Base-by-base conservation (phyloP, 2,888 invertebrate genomes). In the Eledone cirrhosa region DNA sequence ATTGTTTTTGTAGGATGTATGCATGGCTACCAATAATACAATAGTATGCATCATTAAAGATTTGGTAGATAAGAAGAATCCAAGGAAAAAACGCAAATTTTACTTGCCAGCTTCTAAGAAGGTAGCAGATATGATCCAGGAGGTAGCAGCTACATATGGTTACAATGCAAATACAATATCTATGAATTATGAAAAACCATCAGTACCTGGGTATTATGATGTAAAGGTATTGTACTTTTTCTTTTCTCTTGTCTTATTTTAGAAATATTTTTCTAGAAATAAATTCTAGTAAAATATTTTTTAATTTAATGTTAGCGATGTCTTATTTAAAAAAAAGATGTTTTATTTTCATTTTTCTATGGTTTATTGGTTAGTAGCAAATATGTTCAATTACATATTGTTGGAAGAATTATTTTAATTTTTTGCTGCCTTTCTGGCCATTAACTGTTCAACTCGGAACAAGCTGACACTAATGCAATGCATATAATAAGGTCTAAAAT, bases 31-130 rank as follows among this genome's bases (percentile, higher is more conserved):
- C 81, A 89, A 88, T 74, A 82, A 86, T 78, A 87, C 86, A 77
- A 89, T 91, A 24, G 81, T 91, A 81, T 92, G 92, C 86, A 89
- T 91, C 80, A 90, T 92, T 76, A 88, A 91, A 65, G 92, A 92
- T 83, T 86, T 91, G 87, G 88, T 91, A 33, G 88, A 88, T 80
- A 84, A 86, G 22, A 81, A 87, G 48, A 81, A 83, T 19, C 80
- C 78, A 22, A 84, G 83, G 14, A 82, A 82, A 24, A 89, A 89
- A 78, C 86, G 88, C 76, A 87, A 87, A 14, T 80, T 90, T 69
- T 90, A 90, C 80, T 85, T 91, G 84, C 91, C 92, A 29, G 91
- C 91, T 22, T 90, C 92, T 22, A 92, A 90, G 78, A 87, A 90
- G 13, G 91, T 92, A 48, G 87, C 89, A 47, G 89, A 90, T 48